Evolutionary conservation across 2,888 invertebrate species (phyloP).

Genomic region (Cancer borealis): DNA sequence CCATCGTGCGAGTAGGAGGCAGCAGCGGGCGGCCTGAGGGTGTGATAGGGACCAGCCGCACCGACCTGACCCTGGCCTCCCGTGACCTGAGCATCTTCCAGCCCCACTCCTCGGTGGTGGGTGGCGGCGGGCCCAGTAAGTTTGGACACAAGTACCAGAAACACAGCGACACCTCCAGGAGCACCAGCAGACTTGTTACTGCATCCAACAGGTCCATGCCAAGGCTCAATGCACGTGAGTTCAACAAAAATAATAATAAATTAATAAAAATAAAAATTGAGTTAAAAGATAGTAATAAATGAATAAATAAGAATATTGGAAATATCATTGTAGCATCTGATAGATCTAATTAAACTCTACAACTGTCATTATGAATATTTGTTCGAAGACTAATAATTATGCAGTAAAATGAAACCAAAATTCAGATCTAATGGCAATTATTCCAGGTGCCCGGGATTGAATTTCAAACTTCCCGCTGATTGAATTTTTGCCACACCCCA

Average conservation of each 20-base stretch:
- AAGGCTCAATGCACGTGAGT: conserved; percentile 84
- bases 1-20: conserved; percentile 88
- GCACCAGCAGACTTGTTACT: conserved; percentile 87
- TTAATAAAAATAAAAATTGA: too few relatives aligned
- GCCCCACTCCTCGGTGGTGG: conserved; percentile 63
- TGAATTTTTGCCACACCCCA: too few relatives aligned
- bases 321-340: too few relatives aligned
- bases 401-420: too few relatives aligned
- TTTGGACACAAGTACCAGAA: conserved; percentile 76
- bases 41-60: conserved; percentile 62
- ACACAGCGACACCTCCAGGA: conserved; percentile 80
- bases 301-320: too few relatives aligned
- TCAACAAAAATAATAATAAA: not conserved
- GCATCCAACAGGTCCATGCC: conserved; percentile 86
- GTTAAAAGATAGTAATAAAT: too few relatives aligned
- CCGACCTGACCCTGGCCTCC: conserved; percentile 59
- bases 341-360: too few relatives aligned
- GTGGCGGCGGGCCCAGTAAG: conserved; percentile 58
- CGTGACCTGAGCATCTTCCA: conserved; percentile 72
- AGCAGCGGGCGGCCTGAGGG: conserved; percentile 72
- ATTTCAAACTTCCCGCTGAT: too few relatives aligned
- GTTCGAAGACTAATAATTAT: too few relatives aligned
- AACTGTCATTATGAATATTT: too few relatives aligned
- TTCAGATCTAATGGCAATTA: too few relatives aligned
- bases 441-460: too few relatives aligned